A percentile compares a stretch with the other conserved stretches of the same genome.
Conservation (phyloP, 53 echinoderm and acorn worm species). For the Astropecten irregularis region DNA sequence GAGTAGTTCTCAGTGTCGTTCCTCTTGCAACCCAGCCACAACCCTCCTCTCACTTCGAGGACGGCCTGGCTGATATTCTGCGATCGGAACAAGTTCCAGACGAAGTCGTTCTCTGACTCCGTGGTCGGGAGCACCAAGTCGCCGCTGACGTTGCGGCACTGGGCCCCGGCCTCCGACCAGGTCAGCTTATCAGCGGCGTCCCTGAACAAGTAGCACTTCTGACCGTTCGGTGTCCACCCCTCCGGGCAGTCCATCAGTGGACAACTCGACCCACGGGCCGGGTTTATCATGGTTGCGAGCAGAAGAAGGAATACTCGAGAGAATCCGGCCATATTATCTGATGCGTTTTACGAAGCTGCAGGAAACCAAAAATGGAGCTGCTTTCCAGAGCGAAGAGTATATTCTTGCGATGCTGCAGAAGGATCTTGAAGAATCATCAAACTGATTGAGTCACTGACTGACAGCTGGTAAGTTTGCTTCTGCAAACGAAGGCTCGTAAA, state of each 20-base stretch:
- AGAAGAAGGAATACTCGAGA: too few species aligned
- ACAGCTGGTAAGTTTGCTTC: too few species aligned
- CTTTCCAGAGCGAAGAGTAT: too few species aligned
- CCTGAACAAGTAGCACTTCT: background rate
- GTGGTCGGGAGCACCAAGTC: background rate
- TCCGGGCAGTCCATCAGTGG: background rate
- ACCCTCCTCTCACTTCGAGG: background rate
- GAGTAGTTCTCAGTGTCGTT: background rate
- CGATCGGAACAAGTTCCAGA: background rate
- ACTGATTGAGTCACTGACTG: too few species aligned
- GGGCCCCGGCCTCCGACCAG: background rate
- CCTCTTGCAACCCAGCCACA: conserved; percentile 1
- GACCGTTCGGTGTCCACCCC: background rate
- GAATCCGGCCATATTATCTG: too few species aligned
- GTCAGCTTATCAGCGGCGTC: background rate
- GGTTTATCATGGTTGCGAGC: too few species aligned
- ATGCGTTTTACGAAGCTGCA: too few species aligned
- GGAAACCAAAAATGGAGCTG: too few species aligned
- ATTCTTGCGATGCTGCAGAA: too few species aligned
- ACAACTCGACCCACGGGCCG: too few species aligned
- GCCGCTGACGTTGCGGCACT: background rate
- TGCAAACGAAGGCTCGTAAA: too few species aligned
- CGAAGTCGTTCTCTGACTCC: background rate
- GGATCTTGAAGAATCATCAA: too few species aligned
- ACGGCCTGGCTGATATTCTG: background rate